Evolutionary conservation across 2,113 vertebrate species (phyloP), one percentile per base, ranked within the genome.

Genomic region (Octodon degus): DNA sequence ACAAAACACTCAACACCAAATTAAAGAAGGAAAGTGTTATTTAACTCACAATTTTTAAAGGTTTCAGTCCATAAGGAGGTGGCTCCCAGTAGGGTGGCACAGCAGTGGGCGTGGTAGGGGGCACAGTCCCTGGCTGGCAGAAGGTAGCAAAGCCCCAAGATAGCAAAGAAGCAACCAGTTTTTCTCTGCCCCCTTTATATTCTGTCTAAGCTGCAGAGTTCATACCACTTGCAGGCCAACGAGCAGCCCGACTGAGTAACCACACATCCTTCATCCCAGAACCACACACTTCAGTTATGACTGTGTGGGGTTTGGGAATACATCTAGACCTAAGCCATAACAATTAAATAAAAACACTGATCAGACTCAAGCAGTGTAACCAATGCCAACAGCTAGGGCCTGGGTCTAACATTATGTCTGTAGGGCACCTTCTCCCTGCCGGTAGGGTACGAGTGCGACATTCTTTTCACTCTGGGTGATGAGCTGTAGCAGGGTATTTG

Each of bases 371-470:
- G 4, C 30, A 72, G 1, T 60, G 11, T 77, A 30, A 40, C 7
- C 85, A 55, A 89, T 22, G 53, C 55, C 53, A 13, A 32, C 17
- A 82, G 34, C 43, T 1, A 72, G 22, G 0, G 27, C 34, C 53
- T 24, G 27, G 32, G 2, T 87, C 65, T 25, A 2, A 34, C 19
- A 27, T 55, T 60, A 30, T 7, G 37, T 30, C 55, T 83, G 2
- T 13, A 76, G 88, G 88, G 50, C 32, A 47, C 5, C 22, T 5
- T 9, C 32, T 14, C 27, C 6, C 27, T 4, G 43, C 10, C 1
- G 17, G 30, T n/a, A 9, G 17, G 2, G 0, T 16, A 58, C 1
- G 12, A 4, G 1, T 27, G 9, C 79, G n/a, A 19, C 40, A 27
- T 24, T 40, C 14, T 58, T 79, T 40, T 67, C 30, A 32, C 6